Evolutionary conservation across 2,113 vertebrate species (phyloP).

Genomic region (Mobula birostris): DNA sequence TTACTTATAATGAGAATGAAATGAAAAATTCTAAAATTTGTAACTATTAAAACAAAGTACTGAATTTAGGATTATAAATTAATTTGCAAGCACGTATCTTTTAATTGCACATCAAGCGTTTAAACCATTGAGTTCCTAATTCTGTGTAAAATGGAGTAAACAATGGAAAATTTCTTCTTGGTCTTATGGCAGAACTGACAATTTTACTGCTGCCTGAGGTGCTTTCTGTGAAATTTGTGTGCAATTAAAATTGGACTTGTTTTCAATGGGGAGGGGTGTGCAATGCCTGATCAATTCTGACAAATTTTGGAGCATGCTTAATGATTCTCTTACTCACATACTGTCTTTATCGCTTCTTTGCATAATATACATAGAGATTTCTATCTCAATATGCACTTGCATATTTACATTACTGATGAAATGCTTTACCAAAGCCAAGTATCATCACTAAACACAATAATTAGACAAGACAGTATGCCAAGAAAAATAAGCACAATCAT

Average conservation of each 20-base stretch:
- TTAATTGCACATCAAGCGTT: background rate
- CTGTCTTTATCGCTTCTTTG: background rate
- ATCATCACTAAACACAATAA: background rate
- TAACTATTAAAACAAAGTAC: background rate
- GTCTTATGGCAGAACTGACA: background rate
- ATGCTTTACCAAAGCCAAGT: background rate
- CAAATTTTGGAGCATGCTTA: background rate
- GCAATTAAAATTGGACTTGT: background rate
- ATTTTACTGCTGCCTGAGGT: background rate
- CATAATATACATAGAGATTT: background rate
- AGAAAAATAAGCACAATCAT: background rate
- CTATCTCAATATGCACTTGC: background rate
- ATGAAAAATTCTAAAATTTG: background rate
- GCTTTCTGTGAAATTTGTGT: background rate
- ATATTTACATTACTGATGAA: background rate
- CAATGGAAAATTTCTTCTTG: background rate
- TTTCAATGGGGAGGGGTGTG: background rate
- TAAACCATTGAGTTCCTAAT: background rate
- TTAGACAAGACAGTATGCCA: background rate
- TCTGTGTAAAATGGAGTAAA: background rate
- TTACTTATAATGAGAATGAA: background rate
- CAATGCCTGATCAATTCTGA: background rate
- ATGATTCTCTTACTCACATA: background rate
- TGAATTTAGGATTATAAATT: background rate
- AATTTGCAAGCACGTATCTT: background rate